These are phyloP conservation scores for Hydrotaea diabolus DNA, from an alignment of 2,888 invertebrate genomes.

Conservation along the genomic window DNA sequence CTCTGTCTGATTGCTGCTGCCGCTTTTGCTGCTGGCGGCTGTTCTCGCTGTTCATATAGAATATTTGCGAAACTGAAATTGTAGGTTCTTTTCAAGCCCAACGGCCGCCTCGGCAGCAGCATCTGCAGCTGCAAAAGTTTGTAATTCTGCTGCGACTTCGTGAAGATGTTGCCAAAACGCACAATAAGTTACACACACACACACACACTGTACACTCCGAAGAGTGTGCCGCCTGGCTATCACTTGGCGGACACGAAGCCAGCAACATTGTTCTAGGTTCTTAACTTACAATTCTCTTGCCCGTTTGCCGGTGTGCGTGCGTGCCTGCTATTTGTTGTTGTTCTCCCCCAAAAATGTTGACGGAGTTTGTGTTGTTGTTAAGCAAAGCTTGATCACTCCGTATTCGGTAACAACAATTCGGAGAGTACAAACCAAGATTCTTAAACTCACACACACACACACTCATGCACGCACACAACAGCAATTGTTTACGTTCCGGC, in stretches of 20 bases:
- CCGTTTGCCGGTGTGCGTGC: not conserved
- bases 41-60: constrained; percentile 26
- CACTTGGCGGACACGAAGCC: constrained; percentile 6
- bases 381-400: constrained; percentile 36
- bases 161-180: constrained; percentile 59
- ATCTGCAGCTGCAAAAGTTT: constrained; percentile 33
- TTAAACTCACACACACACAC: not conserved
- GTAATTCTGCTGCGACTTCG: constrained; percentile 57
- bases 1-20: not conserved
- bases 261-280: constrained; percentile 45
- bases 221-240: not conserved
- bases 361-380: not conserved
- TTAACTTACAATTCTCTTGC: constrained; percentile 48
- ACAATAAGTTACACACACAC: constrained; percentile 4
- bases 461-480: not conserved
- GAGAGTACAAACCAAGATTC: not conserved
- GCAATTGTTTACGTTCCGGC: constrained; percentile 17
- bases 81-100: constrained; percentile 35
- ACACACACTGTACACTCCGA: not conserved
- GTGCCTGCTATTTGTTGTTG: too few relatives aligned
- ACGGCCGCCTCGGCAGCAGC: constrained; percentile 50
- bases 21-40: not conserved
- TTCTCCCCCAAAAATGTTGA: constrained; percentile 24
- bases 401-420: constrained; percentile 18
- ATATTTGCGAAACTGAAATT: constrained; percentile 58